Percentiles rank a stretch among this genome's conserved stretches.
Evolutionary conservation across 2,797 vertebrate genomes (phyloP).

Genomic region (Manis crassicaudata): DNA sequence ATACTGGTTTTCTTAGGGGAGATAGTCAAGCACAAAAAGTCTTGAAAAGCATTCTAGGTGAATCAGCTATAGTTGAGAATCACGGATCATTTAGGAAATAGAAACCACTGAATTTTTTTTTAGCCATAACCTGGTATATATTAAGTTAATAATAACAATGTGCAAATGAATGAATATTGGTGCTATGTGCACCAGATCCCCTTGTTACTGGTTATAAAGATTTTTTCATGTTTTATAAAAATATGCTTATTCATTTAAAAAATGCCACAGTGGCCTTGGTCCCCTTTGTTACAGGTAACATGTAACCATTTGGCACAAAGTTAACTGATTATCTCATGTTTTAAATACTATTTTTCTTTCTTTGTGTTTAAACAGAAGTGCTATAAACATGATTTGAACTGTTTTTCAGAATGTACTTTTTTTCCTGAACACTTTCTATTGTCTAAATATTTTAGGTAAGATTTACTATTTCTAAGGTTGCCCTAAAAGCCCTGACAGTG

Average conservation of each 20-base stretch:
- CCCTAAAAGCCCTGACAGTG: not conserved
- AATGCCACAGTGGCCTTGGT: not conserved
- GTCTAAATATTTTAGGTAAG: constrained; percentile 43
- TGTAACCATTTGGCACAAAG: not conserved
- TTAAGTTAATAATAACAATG: not conserved
- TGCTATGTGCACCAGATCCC: not conserved
- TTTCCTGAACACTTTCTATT: not conserved
- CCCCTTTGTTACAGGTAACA: not conserved
- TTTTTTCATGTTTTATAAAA: not conserved
- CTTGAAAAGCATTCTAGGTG: not conserved
- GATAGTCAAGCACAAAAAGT: not conserved
- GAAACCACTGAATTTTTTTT: not conserved
- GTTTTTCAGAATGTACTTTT: not conserved
- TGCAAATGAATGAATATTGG: not conserved
- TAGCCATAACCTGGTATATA: not conserved
- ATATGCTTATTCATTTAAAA: not conserved
- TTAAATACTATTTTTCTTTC: not conserved
- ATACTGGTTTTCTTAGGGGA: not conserved
- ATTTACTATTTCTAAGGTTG: not conserved
- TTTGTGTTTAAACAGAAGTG: not conserved
- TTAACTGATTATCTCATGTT: not conserved
- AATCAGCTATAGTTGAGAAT: not conserved
- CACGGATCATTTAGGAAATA: not conserved
- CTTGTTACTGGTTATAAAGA: not conserved
- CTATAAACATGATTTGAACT: not conserved